These are phyloP conservation scores for Thereuonema tuberculata DNA, from an alignment of 1,140 invertebrate species.

Conservation along the genomic window DNA sequence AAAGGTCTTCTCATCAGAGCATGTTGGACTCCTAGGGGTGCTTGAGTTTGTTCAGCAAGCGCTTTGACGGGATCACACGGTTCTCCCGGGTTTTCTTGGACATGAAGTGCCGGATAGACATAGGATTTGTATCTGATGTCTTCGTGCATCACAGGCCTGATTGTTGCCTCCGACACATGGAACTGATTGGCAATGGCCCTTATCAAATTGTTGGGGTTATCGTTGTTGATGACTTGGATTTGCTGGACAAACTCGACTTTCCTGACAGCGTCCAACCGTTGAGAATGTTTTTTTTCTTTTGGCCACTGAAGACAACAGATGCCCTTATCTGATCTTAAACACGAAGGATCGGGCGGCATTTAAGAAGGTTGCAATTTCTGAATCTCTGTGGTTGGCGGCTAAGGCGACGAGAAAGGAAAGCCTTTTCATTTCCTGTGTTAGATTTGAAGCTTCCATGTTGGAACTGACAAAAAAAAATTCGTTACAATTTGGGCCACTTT, in stretches of 20 bases:
- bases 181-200: not conserved
- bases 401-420: not conserved
- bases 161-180: not conserved
- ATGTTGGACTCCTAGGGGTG: not conserved
- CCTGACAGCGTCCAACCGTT: not conserved
- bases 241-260: not conserved
- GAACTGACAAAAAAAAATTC: not conserved
- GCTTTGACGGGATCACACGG: not conserved
- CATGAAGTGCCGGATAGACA: not conserved
- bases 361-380: not conserved
- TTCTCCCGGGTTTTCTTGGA: not conserved
- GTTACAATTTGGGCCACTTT: not conserved
- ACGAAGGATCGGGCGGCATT: no score
- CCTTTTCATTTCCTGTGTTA: not conserved
- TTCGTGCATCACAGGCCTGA: not conserved
- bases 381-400: not conserved
- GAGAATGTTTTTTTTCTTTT: not conserved
- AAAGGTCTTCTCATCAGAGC: no score
- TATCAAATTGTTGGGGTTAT: not conserved
- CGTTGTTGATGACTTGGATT: not conserved
- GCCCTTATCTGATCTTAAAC: not conserved
- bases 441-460: not conserved
- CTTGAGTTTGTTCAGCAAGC: no score
- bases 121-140: not conserved
- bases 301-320: not conserved